Percentiles rank a stretch among this genome's conserved stretches.
phyloP scores from a whole-genome alignment of 2,113 vertebrate genomes.

The Callorhinus ursinus region DNA sequence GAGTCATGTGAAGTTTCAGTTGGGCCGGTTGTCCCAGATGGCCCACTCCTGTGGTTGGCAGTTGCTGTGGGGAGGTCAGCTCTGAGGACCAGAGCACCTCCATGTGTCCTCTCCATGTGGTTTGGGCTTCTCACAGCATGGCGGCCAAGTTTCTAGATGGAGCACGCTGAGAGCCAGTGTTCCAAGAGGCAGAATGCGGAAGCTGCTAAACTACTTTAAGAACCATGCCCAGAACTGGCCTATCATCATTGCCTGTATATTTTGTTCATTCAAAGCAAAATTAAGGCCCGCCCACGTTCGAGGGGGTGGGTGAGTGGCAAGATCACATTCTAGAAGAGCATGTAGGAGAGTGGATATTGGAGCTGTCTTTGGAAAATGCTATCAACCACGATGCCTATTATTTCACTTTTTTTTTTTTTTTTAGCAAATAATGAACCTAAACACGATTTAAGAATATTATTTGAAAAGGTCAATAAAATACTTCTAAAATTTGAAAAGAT shows the following conservation, averaged over 20 bases:
- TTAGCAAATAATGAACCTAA: neutral
- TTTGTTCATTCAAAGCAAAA: neutral
- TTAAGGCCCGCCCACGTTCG: neutral
- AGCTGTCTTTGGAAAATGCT: neutral
- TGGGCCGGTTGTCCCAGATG: neutral
- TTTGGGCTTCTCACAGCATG: neutral
- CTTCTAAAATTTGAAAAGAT: neutral
- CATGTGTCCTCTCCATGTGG: neutral
- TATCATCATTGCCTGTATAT: neutral
- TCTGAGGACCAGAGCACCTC: too few relatives aligned
- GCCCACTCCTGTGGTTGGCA: neutral
- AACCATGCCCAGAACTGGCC: neutral
- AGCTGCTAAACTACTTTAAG: neutral
- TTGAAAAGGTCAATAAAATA: neutral
- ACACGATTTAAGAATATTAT: neutral
- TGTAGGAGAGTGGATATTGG: neutral
- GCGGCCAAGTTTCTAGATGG: neutral
- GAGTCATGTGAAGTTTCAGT: neutral
- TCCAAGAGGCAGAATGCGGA: neutral
- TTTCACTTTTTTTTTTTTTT: neutral
- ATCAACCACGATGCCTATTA: neutral
- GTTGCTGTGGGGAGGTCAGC: neutral
- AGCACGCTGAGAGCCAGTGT: neutral
- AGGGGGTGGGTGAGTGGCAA: neutral
- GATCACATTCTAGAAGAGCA: neutral